Evolutionary conservation across 2,113 vertebrate genomes (phyloP).

Genomic region (Dromaius novaehollandiae): DNA sequence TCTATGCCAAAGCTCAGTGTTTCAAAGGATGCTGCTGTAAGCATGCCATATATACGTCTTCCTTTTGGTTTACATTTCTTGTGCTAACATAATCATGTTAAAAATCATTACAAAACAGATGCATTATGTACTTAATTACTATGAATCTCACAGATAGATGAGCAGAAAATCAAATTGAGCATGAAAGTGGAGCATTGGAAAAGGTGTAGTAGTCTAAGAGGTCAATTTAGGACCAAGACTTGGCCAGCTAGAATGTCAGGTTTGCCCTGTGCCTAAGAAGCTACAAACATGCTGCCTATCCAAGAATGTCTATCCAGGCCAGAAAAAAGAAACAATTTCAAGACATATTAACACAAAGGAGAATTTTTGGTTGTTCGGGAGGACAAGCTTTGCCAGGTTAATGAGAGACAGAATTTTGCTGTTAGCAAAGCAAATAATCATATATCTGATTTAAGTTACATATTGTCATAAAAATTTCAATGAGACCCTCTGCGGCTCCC

Average conservation of each 20-base stretch:
- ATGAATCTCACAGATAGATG: neutral
- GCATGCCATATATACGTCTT: neutral
- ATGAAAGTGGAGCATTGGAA: neutral
- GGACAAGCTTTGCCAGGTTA: neutral
- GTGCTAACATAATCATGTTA: neutral
- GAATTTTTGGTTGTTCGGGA: neutral
- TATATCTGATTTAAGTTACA: neutral
- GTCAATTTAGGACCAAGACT: no score
- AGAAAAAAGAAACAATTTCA: neutral
- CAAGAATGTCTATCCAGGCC: neutral
- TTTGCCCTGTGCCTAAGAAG: neutral
- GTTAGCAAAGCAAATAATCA: neutral
- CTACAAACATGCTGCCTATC: neutral
- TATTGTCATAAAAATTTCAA: neutral
- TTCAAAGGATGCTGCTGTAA: neutral
- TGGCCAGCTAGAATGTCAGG: neutral
- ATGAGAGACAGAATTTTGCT: neutral
- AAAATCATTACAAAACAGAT: neutral
- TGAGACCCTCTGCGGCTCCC: neutral
- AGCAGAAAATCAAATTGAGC: neutral
- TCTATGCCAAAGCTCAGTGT: neutral
- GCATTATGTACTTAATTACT: neutral
- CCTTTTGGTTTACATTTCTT: neutral
- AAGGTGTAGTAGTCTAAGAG: neutral
- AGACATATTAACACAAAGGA: neutral